These are phyloP conservation scores for Andrena chrysosceles DNA, from an alignment of 2,888 invertebrate genomes.

Conservation along the genomic window DNA sequence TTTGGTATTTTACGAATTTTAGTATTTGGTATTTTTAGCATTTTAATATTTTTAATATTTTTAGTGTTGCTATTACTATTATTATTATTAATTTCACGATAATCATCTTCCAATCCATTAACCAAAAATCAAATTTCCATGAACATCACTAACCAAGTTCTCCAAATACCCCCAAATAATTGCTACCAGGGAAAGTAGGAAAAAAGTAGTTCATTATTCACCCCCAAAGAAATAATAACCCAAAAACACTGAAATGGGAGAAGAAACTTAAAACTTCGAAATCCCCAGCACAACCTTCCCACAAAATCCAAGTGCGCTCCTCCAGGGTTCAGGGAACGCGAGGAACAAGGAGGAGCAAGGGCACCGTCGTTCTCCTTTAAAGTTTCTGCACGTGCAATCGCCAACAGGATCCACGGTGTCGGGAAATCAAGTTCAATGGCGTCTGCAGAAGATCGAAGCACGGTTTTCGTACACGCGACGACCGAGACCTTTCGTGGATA, in stretches of 20 bases:
- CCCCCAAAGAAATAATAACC: neutral
- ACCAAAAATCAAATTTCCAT: too few relatives aligned
- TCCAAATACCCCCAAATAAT: neutral
- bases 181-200: neutral
- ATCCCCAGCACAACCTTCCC: constrained; percentile 21
- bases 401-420: constrained; percentile 52
- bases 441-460: constrained; percentile 64
- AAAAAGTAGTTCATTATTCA: neutral
- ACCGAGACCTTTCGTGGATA: constrained; percentile 10
- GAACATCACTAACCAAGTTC: too few relatives aligned
- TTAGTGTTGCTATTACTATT: too few relatives aligned
- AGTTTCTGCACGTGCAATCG: constrained; percentile 68
- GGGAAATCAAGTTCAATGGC: constrained; percentile 78
- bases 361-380: constrained; percentile 65
- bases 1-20: too few relatives aligned
- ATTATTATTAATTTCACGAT: too few relatives aligned
- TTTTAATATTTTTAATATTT: too few relatives aligned
- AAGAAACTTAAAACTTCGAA: constrained; percentile 21
- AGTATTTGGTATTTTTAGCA: too few relatives aligned
- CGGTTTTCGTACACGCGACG: constrained; percentile 35
- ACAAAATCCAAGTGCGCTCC: constrained; percentile 48
- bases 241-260: neutral
- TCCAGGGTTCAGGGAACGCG: constrained; percentile 44
- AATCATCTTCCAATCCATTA: too few relatives aligned
- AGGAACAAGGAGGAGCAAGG: constrained; percentile 46